Evolutionary conservation across 2,888 invertebrate species (phyloP), one percentile per base, ranked within the genome.

Genomic region (Theretra japonica): DNA sequence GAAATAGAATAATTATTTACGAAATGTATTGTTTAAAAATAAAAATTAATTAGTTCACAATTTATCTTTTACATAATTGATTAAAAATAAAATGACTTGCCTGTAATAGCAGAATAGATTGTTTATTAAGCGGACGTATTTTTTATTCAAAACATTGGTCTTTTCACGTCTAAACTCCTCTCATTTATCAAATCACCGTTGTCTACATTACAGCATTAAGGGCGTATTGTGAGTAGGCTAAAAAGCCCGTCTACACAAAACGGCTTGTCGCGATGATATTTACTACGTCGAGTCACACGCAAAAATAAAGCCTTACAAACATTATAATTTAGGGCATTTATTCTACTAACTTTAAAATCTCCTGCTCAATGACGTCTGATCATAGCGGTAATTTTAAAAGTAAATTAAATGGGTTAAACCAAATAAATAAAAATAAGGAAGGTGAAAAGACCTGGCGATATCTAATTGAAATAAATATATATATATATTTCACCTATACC

Each of bases 181-280:
- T 90, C 90, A 90, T 91, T 91, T 90, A 91, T 90, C 90, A 91
- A 91, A 90, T 90, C 89, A 89, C 88, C 86, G 89, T 88, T 90
- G 90, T 90, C 90, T 90, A 89, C 90, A 89, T 90, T 88, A 90
- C 87, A 83, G 86, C 81, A 83, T 78, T 82, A 85, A 82, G 83
- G 85, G 82, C 86, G 86, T 89, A 89, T 89, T 90, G 89, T 90
- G 87, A 90, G 83, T 82, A 85, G 86, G 89, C 88, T 89, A 88
- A 90, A 90, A 90, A 90, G 90, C 88, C 86, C 86, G 83, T 86
- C 83, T 85, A 84, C 83, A 85, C 85, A 89, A 88, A 90, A 87
- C 83, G 87, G 79, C 79, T 78, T 81, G 80, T 76, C 82, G 83
- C 82, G 83, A 85, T 83, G 79, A 80, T 78, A 76, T 72, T 70